Base-by-base conservation (phyloP, 2,113 vertebrate genomes). In the Microcebus griseorufus region DNA sequence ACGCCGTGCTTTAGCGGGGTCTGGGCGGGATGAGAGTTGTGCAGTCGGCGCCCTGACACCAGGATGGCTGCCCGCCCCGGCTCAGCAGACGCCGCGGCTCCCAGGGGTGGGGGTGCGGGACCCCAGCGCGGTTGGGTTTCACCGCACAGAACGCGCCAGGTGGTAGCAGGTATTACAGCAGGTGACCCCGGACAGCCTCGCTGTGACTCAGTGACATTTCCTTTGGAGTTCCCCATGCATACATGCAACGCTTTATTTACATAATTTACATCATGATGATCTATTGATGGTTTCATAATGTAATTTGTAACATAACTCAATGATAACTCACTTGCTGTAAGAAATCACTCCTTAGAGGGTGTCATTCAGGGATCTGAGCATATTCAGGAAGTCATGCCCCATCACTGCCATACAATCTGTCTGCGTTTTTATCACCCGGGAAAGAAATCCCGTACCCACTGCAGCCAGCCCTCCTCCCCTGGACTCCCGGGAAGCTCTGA, bases 81-180 rank as follows among this genome's bases (percentile, higher is more conserved):
- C 14, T 55, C 23, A 1, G 17, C 29, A 9, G 2, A 51, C 6
- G 22, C 6, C 23, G 12, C 0, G 1, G 0, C 20, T 58, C 34
- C 6, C n/a, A 65, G 20, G 3, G 0, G 22, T 5, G 16, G 7
- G 29, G 75, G 1, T 29, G 2, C 0, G 5, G 65, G 16, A 13
- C 45, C 3, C 10, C 48, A 14, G 0, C 0, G 9, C 1, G 39
- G n/a, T 1, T 37, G 55, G 2, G 22, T 48, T 39, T 37, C 4
- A 29, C 73, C 9, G 1, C 0, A 10, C 3, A 1, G 0, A 1
- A 16, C 8, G 0, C 0, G 3, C 58, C 88, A 51, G 60, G 27
- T 2, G 14, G 34, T 12, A 10, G 6, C 1, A 7, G 64, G 4
- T 1, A 0, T 12, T 5, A 12, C 25, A n/a, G 32, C 3, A 0